Base-by-base conservation (phyloP, 2,797 vertebrate species). In the Anguilla anguilla region DNA sequence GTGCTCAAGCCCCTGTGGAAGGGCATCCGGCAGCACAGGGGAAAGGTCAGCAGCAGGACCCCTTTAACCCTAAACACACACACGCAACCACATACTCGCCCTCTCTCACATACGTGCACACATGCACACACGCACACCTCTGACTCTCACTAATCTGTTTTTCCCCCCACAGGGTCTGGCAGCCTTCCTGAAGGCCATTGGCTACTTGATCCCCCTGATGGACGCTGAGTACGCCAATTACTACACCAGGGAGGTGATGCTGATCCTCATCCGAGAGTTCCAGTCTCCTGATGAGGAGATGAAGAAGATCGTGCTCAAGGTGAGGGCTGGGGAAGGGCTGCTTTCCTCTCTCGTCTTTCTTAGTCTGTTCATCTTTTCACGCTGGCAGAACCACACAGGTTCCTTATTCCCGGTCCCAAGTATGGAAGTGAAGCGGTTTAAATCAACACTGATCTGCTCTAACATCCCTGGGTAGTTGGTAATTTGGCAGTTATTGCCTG, bases 221-320 rank as follows among this genome's bases (percentile, higher is more conserved):
- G 99, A 99, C 89, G 99, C 99, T 0, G 99, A 99, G 90, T 99
- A 99, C 85, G 99, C 99, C 6, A 99, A 99, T 96, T 99, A 99
- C 92, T 99, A 99, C 90, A 99, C 99, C 92, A 97, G 99, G 89
- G 99, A 99, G 95, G 99, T 99, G 94, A 99, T 99, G 99, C 90
- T 99, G 86, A 99, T 99, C 94, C 98, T 99, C 89, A 99, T 99
- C 95, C 94, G 99, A 96, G 99, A 99, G 96, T 99, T 99, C 93
- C 99, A 99, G 86, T 99, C 99, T 92, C 99, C 99, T 28, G 98
- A 99, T 86, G 98, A 99, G 94, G 99, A 99, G 92, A 99, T 99
- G 99, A 99, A 99, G 89, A 99, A 99, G 95, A 99, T 99, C 87
- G 99, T 99, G 0, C 94, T 99, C 17, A 99, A 99, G 98, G 99